phyloP scores from a whole-genome alignment of 2,113 vertebrate genomes.

The Dermatemys mawii region DNA sequence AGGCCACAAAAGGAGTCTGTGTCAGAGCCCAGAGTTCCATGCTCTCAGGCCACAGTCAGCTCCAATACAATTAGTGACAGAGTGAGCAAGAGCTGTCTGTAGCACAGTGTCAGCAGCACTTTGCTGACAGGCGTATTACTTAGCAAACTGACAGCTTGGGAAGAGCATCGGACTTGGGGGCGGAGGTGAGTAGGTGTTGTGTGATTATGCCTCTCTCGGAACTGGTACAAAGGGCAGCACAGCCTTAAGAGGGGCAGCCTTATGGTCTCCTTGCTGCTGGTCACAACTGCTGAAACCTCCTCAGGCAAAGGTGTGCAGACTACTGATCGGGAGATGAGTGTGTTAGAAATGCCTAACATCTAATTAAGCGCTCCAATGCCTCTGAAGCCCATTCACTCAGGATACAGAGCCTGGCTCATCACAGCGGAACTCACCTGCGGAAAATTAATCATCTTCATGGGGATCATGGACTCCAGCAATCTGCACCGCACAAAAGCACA shows the following conservation, averaged over 20 bases:
- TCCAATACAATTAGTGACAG: neutral
- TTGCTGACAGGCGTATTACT: neutral
- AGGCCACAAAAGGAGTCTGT: too few species aligned
- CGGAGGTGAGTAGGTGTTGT: neutral
- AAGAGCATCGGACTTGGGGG: neutral
- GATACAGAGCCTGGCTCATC: neutral
- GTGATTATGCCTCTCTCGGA: neutral
- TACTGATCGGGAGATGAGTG: too few species aligned
- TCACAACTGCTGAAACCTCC: neutral
- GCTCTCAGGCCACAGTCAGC: neutral
- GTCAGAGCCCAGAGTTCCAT: neutral
- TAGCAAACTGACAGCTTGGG: neutral
- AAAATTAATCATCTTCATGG: slow-evolving; percentile 94
- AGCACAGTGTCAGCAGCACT: neutral
- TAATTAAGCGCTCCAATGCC: neutral
- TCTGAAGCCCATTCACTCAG: neutral
- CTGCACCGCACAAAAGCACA: slow-evolving; percentile 73
- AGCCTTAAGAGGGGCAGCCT: neutral
- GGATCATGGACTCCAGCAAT: slow-evolving; percentile 95
- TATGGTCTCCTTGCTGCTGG: neutral
- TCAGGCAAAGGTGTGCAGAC: neutral
- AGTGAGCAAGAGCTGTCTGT: neutral
- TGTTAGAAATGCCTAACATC: too few species aligned
- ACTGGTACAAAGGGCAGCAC: neutral
- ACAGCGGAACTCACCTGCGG: slow-evolving; percentile 87